These are phyloP conservation scores for Falcaria lacertinaria DNA, from an alignment of 2,888 invertebrate species.

Conservation along the genomic window DNA sequence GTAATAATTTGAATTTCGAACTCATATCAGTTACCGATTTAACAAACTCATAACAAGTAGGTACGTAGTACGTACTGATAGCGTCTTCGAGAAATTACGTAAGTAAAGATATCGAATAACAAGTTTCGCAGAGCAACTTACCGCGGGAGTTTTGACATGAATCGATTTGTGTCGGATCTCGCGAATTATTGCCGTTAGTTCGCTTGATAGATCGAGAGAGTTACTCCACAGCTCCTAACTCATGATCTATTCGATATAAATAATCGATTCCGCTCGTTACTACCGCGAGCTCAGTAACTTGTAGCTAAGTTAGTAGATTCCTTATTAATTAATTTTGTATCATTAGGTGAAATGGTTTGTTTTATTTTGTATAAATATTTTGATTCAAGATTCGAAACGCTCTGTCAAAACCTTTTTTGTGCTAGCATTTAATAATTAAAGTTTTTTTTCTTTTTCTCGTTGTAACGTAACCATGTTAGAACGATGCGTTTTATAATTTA, in stretches of 20 bases:
- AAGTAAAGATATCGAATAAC: constrained; percentile 24
- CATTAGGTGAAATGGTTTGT: too few relatives aligned
- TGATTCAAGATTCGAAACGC: too few relatives aligned
- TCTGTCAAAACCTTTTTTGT: too few relatives aligned
- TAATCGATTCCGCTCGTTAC: too few relatives aligned
- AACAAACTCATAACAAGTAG: constrained; percentile 45
- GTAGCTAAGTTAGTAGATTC: too few relatives aligned
- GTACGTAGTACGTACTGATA: constrained; percentile 16
- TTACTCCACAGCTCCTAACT: neutral
- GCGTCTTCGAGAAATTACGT: constrained; percentile 38
- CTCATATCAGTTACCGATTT: constrained; percentile 23
- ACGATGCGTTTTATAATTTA: too few relatives aligned
- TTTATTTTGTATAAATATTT: too few relatives aligned
- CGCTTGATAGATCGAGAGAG: constrained; percentile 6
- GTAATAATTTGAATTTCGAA: neutral
- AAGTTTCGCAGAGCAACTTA: neutral
- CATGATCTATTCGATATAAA: neutral
- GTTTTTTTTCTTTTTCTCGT: too few relatives aligned
- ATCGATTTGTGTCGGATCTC: constrained; percentile 32
- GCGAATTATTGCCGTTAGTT: constrained; percentile 35
- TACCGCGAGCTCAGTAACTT: too few relatives aligned
- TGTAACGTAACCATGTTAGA: too few relatives aligned
- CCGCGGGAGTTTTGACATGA: constrained; percentile 14
- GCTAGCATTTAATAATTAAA: too few relatives aligned
- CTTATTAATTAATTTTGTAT: too few relatives aligned